Conservation (phyloP, 1,140 invertebrate genomes). For the Anadara kagoshimensis region DNA sequence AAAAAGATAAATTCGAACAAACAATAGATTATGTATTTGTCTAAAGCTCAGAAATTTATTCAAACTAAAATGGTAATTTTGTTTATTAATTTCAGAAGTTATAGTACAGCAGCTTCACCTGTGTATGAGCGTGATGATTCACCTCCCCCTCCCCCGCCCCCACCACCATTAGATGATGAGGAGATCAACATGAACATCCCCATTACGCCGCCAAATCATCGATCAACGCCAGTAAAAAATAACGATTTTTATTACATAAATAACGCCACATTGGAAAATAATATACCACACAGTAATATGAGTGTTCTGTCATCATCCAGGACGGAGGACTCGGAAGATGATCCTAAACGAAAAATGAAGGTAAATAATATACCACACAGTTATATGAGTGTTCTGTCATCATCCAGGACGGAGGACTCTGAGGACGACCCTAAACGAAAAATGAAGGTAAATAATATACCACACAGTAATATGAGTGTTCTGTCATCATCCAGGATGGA, state of each 20-base stretch:
- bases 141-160: conserved; percentile 62
- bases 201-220: conserved; percentile 18
- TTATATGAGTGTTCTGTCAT: background rate
- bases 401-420: conserved; percentile 26
- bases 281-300: conserved; percentile 46
- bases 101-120: too few species aligned
- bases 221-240: conserved; percentile 26
- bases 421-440: conserved; percentile 59
- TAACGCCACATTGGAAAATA: conserved; percentile 19
- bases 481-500: conserved; percentile 51
- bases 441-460: conserved; percentile 52
- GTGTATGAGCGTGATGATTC: conserved; percentile 29
- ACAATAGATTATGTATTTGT: too few species aligned
- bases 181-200: conserved; percentile 4
- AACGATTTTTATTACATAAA: conserved; percentile 12
- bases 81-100: too few species aligned
- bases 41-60: too few species aligned
- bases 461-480: too few species aligned
- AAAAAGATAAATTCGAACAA: too few species aligned
- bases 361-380: conserved; percentile 19
- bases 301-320: conserved; percentile 51
- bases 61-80: too few species aligned
- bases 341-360: conserved; percentile 56
- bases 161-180: conserved; percentile 45
- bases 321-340: conserved; percentile 55